A percentile compares a stretch with the other conserved stretches of the same genome.
Conservation (phyloP, 1,140 invertebrate genomes). For the Aphaenogaster rudis region DNA sequence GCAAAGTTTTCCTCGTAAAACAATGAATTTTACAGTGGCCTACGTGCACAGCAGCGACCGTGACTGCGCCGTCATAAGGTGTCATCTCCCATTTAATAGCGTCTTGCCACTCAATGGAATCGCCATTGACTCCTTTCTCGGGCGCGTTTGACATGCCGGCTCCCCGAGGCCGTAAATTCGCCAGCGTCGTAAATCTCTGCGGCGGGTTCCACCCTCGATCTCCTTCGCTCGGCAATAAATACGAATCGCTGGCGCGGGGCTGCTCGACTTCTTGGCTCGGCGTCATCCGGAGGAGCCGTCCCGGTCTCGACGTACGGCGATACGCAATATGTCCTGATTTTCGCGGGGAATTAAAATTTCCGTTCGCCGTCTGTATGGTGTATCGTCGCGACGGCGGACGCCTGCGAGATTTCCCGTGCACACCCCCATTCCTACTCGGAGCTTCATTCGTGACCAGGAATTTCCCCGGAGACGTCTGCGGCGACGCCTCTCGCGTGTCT, state of each 20-base stretch:
- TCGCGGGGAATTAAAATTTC: conserved; percentile 75
- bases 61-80: conserved; percentile 1
- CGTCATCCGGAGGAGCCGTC: background rate
- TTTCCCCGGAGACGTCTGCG: conserved; percentile 72
- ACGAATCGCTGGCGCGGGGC: conserved; percentile 63
- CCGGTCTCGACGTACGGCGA: conserved; percentile 27
- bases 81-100: conserved; percentile 60
- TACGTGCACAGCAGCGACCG: background rate
- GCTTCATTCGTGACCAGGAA: conserved; percentile 68
- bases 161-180: conserved; percentile 60
- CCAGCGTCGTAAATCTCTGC: conserved; percentile 69
- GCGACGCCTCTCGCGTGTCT: conserved; percentile 57
- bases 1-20: conserved; percentile 28
- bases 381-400: background rate
- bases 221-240: conserved; percentile 71
- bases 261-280: conserved; percentile 51
- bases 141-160: conserved; percentile 28
- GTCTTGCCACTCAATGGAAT: conserved; percentile 61
- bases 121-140: conserved; percentile 53
- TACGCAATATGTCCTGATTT: conserved; percentile 69
- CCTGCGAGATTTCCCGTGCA: conserved; percentile 66
- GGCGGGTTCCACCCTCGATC: conserved; percentile 57
- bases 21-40: background rate
- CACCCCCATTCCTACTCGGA: conserved; percentile 59
- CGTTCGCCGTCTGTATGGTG: background rate